Conservation (phyloP, 2,797 vertebrate genomes). For the Leuciscus waleckii region DNA sequence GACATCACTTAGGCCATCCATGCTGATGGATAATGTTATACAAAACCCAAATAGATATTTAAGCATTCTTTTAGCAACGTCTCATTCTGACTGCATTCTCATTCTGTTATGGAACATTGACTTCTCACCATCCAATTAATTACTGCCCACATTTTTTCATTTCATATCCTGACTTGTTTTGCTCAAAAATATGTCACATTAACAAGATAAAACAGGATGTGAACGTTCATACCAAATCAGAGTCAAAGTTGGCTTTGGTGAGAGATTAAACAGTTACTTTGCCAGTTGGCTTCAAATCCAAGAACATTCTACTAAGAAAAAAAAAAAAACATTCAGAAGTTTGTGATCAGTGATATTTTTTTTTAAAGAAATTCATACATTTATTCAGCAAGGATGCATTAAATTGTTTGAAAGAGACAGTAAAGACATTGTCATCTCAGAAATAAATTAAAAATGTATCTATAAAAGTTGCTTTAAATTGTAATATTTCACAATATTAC, state of each 20-base stretch:
- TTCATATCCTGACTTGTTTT: not conserved
- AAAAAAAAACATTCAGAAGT: too few relatives aligned
- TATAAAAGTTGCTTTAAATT: not conserved
- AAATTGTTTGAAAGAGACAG: not conserved
- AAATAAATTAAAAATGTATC: too few relatives aligned
- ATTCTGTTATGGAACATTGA: not conserved
- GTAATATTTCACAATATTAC: not conserved
- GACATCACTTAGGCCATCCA: not conserved
- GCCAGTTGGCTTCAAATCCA: not conserved
- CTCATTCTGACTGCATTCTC: conserved; percentile 5
- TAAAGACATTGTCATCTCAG: not conserved
- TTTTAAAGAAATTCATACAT: not conserved
- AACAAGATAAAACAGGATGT: not conserved
- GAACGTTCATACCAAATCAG: not conserved
- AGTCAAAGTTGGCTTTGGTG: not conserved
- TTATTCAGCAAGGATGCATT: not conserved
- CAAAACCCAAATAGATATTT: not conserved
- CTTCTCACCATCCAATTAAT: not conserved
- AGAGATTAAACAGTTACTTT: not conserved
- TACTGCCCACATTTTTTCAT: not conserved
- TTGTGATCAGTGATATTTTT: not conserved
- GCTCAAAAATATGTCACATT: not conserved
- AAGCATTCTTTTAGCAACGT: not conserved
- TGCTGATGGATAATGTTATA: not conserved
- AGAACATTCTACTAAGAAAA: not conserved